Evolutionary conservation across 2,113 vertebrate species (phyloP).

Genomic region (Chrysemys picta): DNA sequence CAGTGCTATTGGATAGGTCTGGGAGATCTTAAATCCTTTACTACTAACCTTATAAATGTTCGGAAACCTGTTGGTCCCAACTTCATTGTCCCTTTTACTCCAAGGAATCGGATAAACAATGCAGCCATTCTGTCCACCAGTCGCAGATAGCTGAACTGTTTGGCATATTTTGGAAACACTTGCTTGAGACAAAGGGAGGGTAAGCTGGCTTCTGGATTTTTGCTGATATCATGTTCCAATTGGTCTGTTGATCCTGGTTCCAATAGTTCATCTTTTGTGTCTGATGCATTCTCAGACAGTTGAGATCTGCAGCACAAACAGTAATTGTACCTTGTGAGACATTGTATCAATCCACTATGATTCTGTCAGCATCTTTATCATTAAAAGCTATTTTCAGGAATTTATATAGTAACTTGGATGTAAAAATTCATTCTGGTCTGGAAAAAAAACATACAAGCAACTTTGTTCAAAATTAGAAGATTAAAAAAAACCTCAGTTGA

Average conservation of each 20-base stretch:
- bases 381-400: neutral
- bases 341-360: neutral
- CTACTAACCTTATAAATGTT: constrained; percentile 91
- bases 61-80: constrained; percentile 94
- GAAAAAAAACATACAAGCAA: neutral
- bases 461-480: neutral
- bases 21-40: fast-evolving
- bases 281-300: neutral
- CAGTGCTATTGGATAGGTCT: fast-evolving
- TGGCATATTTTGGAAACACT: constrained; percentile 95
- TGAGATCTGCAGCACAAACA: constrained; percentile 67
- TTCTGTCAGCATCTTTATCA: neutral
- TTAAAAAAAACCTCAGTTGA: neutral
- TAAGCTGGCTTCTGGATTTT: constrained; percentile 31
- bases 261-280: constrained; percentile 52
- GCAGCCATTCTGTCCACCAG: constrained; percentile 89
- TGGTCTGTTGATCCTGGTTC: neutral
- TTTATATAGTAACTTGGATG: neutral
- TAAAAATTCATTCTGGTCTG: neutral
- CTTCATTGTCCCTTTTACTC: constrained; percentile 92
- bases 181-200: constrained; percentile 94
- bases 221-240: fast-evolving
- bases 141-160: constrained; percentile 91
- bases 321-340: neutral
- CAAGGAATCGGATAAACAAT: constrained; percentile 94